Evolutionary conservation across 1,140 invertebrate genomes (phyloP).

Genomic region (Bicyclus anynana): DNA sequence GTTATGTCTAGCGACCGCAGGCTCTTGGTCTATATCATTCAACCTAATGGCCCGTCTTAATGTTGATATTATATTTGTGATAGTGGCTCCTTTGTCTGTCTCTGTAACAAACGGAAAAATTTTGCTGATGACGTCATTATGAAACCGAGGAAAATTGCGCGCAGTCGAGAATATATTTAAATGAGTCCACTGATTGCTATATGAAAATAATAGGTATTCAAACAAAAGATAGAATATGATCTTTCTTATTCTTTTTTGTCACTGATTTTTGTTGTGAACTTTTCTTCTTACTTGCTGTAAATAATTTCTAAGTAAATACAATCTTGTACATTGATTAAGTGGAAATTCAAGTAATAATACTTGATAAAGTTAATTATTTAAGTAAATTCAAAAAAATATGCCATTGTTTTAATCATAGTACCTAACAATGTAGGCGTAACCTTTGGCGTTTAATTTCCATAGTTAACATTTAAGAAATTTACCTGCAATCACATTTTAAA

Average conservation of each 20-base stretch:
- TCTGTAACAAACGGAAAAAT: slow-evolving; percentile 6
- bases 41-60: slow-evolving; percentile 22
- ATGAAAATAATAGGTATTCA: slow-evolving; percentile 2
- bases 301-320: neutral
- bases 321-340: no score
- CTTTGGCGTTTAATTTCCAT: no score
- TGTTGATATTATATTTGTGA: slow-evolving; percentile 22
- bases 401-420: no score
- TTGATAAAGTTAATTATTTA: no score
- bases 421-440: no score
- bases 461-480: no score
- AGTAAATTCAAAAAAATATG: no score
- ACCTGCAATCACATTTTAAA: no score
- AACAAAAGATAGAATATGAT: slow-evolving; percentile 6
- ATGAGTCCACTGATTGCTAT: slow-evolving; percentile 8
- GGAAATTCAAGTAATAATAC: no score
- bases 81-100: slow-evolving; percentile 17
- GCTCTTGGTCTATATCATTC: no score
- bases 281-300: neutral
- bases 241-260: neutral
- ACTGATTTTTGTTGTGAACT: neutral
- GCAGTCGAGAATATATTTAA: slow-evolving; percentile 7
- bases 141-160: slow-evolving; percentile 5
- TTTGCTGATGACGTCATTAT: slow-evolving; percentile 11
- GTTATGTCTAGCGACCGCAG: no score